phyloP scores from a whole-genome alignment of 2,888 invertebrate species.

The Tipula vernalis region DNA sequence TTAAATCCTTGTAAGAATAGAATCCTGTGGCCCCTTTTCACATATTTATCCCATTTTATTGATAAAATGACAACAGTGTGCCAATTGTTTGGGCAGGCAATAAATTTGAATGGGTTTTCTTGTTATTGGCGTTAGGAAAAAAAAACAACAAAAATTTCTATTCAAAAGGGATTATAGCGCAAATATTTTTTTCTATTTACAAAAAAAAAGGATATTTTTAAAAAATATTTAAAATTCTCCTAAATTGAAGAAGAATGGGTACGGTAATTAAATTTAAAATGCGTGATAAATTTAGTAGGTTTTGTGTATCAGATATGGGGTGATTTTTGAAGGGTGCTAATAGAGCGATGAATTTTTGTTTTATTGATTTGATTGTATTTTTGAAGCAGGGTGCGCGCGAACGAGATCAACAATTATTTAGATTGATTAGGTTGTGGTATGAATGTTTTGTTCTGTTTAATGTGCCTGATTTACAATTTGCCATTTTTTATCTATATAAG shows the following conservation, averaged over 20 bases:
- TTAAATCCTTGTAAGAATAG: neutral
- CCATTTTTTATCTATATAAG: neutral
- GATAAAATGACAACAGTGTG: neutral
- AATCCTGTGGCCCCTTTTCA: neutral
- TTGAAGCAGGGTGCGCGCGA: neutral
- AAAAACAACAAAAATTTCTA: neutral
- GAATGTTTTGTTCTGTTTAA: neutral
- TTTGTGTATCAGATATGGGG: neutral
- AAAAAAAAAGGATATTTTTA: neutral
- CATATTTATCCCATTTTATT: neutral
- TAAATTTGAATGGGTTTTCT: neutral
- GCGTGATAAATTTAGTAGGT: neutral
- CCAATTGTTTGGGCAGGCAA: neutral
- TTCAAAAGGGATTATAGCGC: slow-evolving; percentile 4
- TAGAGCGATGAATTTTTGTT: neutral
- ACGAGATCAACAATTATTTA: neutral
- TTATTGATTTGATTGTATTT: neutral
- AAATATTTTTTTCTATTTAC: neutral
- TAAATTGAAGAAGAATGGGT: neutral
- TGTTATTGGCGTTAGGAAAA: neutral
- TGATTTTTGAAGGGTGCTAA: neutral
- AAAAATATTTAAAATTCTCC: neutral
- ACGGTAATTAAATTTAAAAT: neutral
- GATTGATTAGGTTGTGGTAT: neutral
- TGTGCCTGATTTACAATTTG: neutral